A percentile compares a stretch with the other conserved stretches of the same genome.
Conservation (phyloP, 2,888 invertebrate genomes). For the Caenorhabditis uteleia region DNA sequence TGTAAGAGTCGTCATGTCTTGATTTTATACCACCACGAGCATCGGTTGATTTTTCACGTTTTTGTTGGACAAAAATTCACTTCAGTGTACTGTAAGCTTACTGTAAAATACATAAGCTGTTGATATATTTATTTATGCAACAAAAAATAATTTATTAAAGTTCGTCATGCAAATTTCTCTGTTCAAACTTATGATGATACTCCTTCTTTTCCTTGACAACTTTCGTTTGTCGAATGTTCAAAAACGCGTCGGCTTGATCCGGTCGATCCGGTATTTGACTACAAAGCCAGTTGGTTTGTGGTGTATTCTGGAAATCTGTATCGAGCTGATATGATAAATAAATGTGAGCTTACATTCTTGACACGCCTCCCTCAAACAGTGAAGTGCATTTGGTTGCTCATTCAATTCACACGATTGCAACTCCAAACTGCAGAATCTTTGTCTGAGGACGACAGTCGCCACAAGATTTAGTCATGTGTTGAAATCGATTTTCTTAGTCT, state of each 20-base stretch:
- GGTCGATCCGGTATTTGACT: conserved; percentile 40
- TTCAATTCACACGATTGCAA: conserved; percentile 54
- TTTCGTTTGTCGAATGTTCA: conserved; percentile 44
- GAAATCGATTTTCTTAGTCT: no score
- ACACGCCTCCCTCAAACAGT: conserved; percentile 53
- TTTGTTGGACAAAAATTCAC: no score
- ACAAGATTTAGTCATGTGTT: no score
- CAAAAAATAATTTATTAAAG: conserved; percentile 5
- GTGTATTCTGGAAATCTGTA: conserved; percentile 40
- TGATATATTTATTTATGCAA: conserved; percentile 28
- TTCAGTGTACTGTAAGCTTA: conserved; percentile 97
- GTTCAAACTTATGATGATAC: conserved; percentile 32
- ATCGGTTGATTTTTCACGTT: no score
- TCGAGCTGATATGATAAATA: no score
- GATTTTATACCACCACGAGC: no score
- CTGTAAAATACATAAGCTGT: conserved; percentile 78
- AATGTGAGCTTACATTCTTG: conserved; percentile 44
- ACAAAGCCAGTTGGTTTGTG: conserved; percentile 42
- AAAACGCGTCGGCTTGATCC: conserved; percentile 38
- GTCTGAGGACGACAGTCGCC: conserved; percentile 33
- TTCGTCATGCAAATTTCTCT: conserved; percentile 30
- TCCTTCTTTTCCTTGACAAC: conserved; percentile 35
- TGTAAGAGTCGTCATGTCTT: no score
- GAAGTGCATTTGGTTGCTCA: conserved; percentile 51
- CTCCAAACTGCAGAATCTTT: conserved; percentile 47